These are phyloP conservation scores for Noctua fimbriata DNA, from an alignment of 2,888 invertebrate genomes.

Conservation along the genomic window DNA sequence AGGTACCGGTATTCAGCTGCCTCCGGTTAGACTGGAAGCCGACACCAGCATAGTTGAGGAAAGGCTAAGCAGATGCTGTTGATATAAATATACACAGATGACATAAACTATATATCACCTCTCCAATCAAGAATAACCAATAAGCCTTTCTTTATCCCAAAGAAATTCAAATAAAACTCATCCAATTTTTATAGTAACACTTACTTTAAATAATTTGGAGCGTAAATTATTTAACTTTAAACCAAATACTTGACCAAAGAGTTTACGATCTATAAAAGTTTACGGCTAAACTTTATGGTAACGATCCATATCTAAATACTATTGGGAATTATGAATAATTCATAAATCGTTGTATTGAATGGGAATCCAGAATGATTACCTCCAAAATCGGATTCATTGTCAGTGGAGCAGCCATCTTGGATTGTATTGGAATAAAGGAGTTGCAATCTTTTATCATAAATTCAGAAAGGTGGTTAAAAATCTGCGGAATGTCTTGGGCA, in stretches of 20 bases:
- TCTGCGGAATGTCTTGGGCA: no score
- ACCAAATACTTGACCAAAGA: conserved; percentile 48
- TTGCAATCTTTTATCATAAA: background rate
- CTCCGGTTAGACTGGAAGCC: background rate
- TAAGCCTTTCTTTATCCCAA: conserved; percentile 15
- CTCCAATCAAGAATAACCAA: conserved; percentile 17
- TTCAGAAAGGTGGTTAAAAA: no score
- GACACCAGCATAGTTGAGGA: background rate
- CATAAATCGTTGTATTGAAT: conserved; percentile 40
- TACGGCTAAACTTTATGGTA: conserved; percentile 42
- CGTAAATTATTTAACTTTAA: conserved; percentile 44
- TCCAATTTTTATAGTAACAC: conserved; percentile 48
- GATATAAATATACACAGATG: no score
- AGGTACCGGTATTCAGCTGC: background rate
- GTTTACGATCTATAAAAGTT: conserved; percentile 57
- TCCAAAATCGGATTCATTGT: conserved; percentile 4
- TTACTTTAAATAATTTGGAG: conserved; percentile 34
- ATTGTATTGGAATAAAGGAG: background rate
- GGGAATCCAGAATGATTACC: background rate
- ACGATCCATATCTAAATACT: conserved; percentile 55
- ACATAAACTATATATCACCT: background rate
- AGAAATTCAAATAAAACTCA: conserved; percentile 35
- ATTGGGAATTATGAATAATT: conserved; percentile 57
- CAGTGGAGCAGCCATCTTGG: conserved; percentile 16
- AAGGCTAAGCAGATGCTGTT: background rate